Percentiles rank a stretch among this genome's conserved stretches.
Conservation (phyloP, 2,888 invertebrate genomes). For the Zeuzera pyrina region DNA sequence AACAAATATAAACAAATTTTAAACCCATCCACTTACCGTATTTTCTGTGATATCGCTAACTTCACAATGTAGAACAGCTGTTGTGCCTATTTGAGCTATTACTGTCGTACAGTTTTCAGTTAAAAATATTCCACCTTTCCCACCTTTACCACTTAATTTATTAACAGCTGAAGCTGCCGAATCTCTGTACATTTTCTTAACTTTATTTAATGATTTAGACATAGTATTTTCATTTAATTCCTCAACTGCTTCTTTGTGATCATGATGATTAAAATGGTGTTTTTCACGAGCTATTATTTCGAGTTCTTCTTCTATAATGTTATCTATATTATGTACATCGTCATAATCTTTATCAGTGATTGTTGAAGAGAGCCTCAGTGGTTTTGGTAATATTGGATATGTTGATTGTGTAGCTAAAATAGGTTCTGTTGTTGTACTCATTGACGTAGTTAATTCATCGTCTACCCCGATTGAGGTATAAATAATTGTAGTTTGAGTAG, state of each 20-base stretch:
- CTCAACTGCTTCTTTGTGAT: slow-evolving; percentile 43
- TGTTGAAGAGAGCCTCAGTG: slow-evolving; percentile 43
- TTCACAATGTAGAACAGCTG: slow-evolving; percentile 76
- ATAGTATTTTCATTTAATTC: slow-evolving; percentile 46
- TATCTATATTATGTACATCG: slow-evolving; percentile 54
- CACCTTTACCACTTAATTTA: slow-evolving; percentile 53
- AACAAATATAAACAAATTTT: too few species aligned
- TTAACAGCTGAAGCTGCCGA: slow-evolving; percentile 49
- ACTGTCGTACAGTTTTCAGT: slow-evolving; percentile 76
- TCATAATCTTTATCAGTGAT: slow-evolving; percentile 45
- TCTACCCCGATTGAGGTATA: slow-evolving; percentile 35
- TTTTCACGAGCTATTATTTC: slow-evolving; percentile 34
- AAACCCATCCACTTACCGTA: slow-evolving; percentile 61
- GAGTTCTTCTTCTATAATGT: slow-evolving; percentile 41
- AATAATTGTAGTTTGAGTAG: slow-evolving; percentile 36
- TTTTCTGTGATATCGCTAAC: slow-evolving; percentile 76
- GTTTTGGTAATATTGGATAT: slow-evolving; percentile 53
- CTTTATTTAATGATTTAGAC: slow-evolving; percentile 49
- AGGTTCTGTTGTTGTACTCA: slow-evolving; percentile 34
- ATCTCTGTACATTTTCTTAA: slow-evolving; percentile 69
- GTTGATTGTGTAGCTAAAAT: slow-evolving; percentile 28
- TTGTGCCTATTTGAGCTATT: slow-evolving; percentile 76
- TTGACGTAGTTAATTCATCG: slow-evolving; percentile 35
- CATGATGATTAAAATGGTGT: slow-evolving; percentile 36
- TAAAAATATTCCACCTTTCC: slow-evolving; percentile 65